Evolutionary conservation across 2,888 invertebrate species (phyloP).

Genomic region (Onchidella celtica): DNA sequence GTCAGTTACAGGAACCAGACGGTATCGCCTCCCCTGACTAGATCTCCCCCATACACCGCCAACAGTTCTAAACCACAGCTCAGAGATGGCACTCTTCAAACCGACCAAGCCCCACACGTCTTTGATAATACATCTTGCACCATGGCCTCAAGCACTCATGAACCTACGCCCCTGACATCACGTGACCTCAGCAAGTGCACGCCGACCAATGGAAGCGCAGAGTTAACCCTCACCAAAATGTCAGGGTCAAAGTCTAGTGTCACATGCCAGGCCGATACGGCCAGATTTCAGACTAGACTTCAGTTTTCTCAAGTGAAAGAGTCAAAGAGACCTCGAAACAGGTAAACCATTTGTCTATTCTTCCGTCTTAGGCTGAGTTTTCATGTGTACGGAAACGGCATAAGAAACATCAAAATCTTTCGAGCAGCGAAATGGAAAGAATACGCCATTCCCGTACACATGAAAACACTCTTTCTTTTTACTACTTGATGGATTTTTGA

Average conservation of each 20-base stretch:
- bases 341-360: constrained; percentile 40
- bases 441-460: neutral
- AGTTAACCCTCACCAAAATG: no score
- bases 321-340: constrained; percentile 54
- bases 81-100: neutral
- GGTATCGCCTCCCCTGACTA: no score
- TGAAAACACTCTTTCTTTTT: no score
- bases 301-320: neutral
- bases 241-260: no score
- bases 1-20: no score
- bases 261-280: no score
- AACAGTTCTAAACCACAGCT: neutral
- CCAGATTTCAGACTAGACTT: neutral
- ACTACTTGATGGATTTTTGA: no score
- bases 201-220: no score
- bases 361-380: neutral
- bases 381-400: neutral
- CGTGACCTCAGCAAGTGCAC: no score
- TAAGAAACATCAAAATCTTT: neutral
- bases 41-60: no score
- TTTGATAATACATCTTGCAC: neutral
- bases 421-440: neutral
- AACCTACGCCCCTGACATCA: no score
- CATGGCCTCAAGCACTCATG: no score
- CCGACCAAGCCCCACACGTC: neutral